These are phyloP conservation scores for Danaus melanippus DNA, from an alignment of 1,140 invertebrate species.

Conservation along the genomic window DNA sequence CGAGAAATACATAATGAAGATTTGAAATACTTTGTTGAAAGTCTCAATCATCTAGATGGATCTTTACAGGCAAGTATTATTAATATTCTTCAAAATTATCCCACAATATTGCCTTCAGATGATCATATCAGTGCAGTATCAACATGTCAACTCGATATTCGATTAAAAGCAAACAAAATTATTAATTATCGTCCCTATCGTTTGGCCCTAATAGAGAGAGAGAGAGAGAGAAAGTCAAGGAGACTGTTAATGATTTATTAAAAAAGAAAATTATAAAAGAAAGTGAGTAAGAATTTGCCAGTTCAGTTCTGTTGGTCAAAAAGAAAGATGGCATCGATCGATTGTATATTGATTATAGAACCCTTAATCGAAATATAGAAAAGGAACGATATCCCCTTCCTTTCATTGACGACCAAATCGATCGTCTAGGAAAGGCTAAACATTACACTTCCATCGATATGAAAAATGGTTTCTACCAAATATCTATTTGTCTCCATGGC, in stretches of 20 bases:
- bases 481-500: slow-evolving; percentile 19
- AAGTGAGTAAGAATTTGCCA: slow-evolving; percentile 32
- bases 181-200: slow-evolving; percentile 32
- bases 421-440: slow-evolving; percentile 17
- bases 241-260: slow-evolving; percentile 43
- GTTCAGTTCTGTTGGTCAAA: slow-evolving; percentile 27
- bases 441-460: slow-evolving; percentile 23
- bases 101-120: slow-evolving; percentile 7
- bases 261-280: slow-evolving; percentile 39
- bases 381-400: slow-evolving; percentile 25
- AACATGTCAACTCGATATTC: slow-evolving; percentile 22
- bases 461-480: slow-evolving; percentile 43
- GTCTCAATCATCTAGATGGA: too few relatives aligned
- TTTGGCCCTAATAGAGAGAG: slow-evolving; percentile 28
- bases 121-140: slow-evolving; percentile 16
- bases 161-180: slow-evolving; percentile 23
- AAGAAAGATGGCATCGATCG: slow-evolving; percentile 28
- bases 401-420: slow-evolving; percentile 28
- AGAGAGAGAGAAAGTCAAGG: slow-evolving; percentile 31
- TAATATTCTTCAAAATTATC: slow-evolving; percentile 17
- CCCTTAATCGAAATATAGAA: slow-evolving; percentile 25
- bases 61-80: too few relatives aligned
- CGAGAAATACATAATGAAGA: too few relatives aligned
- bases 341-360: slow-evolving; percentile 22
- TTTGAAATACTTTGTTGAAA: too few relatives aligned